A percentile compares a stretch with the other conserved stretches of the same genome.
Evolutionary conservation across 2,113 vertebrate species (phyloP).

Genomic region (Misgurnus mizolepis): DNA sequence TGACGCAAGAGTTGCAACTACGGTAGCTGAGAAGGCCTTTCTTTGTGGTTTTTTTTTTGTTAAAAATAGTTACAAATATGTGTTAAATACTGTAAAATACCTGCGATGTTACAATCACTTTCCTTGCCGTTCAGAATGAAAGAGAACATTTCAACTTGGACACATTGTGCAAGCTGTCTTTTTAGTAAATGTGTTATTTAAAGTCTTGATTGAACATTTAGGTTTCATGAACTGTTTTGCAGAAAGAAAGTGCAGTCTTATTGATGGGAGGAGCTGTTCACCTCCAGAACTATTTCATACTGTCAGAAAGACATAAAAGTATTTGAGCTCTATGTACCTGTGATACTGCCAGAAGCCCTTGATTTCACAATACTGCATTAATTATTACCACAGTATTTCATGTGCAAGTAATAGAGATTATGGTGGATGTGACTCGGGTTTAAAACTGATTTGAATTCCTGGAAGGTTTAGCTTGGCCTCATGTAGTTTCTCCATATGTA

Average conservation of each 20-base stretch:
- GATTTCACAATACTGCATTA: background rate
- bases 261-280: background rate
- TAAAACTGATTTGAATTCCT: slow-evolving; percentile 1
- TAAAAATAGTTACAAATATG: no score
- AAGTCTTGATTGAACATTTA: no score
- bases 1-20: no score
- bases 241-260: background rate
- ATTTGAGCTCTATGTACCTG: background rate
- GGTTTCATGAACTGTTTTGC: no score
- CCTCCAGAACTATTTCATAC: background rate
- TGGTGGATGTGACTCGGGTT: background rate
- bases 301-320: background rate
- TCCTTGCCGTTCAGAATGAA: no score
- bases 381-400: slow-evolving; percentile 5
- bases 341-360: slow-evolving; percentile 7
- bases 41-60: no score
- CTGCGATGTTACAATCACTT: no score
- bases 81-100: no score
- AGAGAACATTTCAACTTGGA: no score
- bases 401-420: slow-evolving; percentile 19
- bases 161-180: no score
- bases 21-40: no score
- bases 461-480: background rate
- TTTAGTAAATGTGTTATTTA: no score
- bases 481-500: background rate